Base-by-base conservation (phyloP, 1,140 invertebrate species). In the Nasonia giraulti region DNA sequence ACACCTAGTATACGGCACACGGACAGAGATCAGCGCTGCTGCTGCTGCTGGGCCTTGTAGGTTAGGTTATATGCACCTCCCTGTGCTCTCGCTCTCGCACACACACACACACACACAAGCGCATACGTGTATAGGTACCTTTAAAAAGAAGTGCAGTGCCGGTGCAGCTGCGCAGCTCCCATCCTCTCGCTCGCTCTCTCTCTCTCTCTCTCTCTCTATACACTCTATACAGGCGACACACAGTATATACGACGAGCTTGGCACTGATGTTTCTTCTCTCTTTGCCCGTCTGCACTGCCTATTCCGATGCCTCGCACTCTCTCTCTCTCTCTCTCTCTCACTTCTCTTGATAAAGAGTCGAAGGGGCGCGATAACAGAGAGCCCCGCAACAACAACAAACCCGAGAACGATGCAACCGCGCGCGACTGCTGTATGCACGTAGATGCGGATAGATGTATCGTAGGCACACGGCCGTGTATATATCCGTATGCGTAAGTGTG, bases 41-140 rank as follows among this genome's bases (percentile, higher is more conserved):
- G 37, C n/a, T 47, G 62, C n/a, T 37, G 68, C 12, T 47, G 62
- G 44, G 31, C 76, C 23, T 71, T 71, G 68, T 71, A 71, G 68
- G 68, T 71, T 71, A 71, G 68, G 68, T 71, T 33, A 62, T 62
- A 62, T 62, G 55, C 55, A 62, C 55, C 55, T 62, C 55, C 55
- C 55, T n/a, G 17, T 62, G 55, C 17, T 62, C 55, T 62, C 55
- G 12, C 14, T 55, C 17, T 17, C 50, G 50, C 2, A 55, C 17
- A 14, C 14, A 17, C 17, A 55, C 50, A 55, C 5, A 14, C 50
- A 17, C 50, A 55, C 17, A 17, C 50, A 55, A 1, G 20, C 55
- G 55, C 20, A 5, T 62, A 50, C 12, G 6, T 62, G 55, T 62
- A 27, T 27, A 62, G 17, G 20, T 62, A 62, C 55, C 55, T 62